These are phyloP conservation scores for Phyllotreta striolata DNA, from an alignment of 2,888 invertebrate species.

Conservation along the genomic window DNA sequence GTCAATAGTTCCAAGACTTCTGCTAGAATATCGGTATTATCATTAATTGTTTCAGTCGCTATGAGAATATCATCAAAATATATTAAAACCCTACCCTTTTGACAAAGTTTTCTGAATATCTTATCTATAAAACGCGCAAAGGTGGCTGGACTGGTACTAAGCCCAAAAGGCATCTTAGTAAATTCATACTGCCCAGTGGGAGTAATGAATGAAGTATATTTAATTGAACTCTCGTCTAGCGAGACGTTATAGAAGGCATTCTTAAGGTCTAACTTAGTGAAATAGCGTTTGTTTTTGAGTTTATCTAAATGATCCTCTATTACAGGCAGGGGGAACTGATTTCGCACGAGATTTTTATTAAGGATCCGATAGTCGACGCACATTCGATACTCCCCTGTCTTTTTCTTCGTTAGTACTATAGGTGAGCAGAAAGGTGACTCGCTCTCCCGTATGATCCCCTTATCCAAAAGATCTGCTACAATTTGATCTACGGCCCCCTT, in stretches of 20 bases:
- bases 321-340: slow-evolving; percentile 47
- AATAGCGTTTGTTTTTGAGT: too few relatives aligned
- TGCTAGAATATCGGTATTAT: slow-evolving; percentile 37
- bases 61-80: slow-evolving; percentile 45
- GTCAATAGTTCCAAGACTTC: slow-evolving; percentile 34
- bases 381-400: slow-evolving; percentile 45
- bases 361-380: slow-evolving; percentile 48
- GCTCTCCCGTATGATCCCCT: slow-evolving; percentile 39
- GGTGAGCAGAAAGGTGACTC: slow-evolving; percentile 48
- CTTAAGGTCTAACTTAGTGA: too few relatives aligned
- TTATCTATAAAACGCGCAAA: slow-evolving; percentile 41
- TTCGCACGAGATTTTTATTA: slow-evolving; percentile 45
- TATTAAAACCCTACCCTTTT: slow-evolving; percentile 34
- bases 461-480: slow-evolving; percentile 35
- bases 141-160: slow-evolving; percentile 43
- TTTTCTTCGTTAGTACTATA: slow-evolving; percentile 46
- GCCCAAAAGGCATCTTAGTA: slow-evolving; percentile 50
- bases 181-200: slow-evolving; percentile 50
- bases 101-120: slow-evolving; percentile 40
- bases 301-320: slow-evolving; percentile 45
- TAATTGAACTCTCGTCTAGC: slow-evolving; percentile 43
- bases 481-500: slow-evolving; percentile 38
- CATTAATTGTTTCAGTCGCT: slow-evolving; percentile 38
- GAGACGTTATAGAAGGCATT: slow-evolving; percentile 50
- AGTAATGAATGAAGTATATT: slow-evolving; percentile 51